Evolutionary conservation across 2,888 invertebrate species (phyloP).

Genomic region (Hemaris fuciformis): DNA sequence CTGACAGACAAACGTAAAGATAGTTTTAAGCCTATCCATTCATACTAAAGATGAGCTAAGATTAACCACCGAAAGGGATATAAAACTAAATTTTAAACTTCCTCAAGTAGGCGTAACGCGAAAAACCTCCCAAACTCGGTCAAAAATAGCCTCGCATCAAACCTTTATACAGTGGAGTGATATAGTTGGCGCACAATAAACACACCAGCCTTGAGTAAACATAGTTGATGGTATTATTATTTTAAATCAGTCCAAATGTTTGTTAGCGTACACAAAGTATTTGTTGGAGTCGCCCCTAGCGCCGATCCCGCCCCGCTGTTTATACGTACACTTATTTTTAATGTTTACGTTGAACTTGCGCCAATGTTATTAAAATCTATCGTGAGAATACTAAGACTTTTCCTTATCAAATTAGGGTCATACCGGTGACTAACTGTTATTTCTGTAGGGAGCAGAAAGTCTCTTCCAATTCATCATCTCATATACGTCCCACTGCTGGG

Average conservation of each 20-base stretch:
- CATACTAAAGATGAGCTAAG: too few species aligned
- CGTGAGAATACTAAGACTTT: constrained; percentile 12
- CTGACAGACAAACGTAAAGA: too few species aligned
- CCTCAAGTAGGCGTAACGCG: background rate
- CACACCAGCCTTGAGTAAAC: background rate
- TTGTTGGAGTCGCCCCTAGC: background rate
- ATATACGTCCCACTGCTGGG: too few species aligned
- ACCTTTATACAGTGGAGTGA: constrained; percentile 17
- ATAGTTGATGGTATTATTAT: constrained; percentile 1
- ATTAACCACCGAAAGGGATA: too few species aligned
- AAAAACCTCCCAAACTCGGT: constrained; percentile 18
- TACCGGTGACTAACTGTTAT: background rate
- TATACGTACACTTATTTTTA: constrained; percentile 24
- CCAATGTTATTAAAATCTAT: constrained; percentile 29
- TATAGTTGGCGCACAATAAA: background rate
- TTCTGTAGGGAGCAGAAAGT: too few species aligned
- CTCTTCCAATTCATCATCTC: too few species aligned
- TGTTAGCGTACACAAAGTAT: constrained; percentile 3
- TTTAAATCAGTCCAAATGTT: constrained; percentile 5
- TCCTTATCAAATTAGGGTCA: constrained; percentile 8
- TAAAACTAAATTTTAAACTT: too few species aligned
- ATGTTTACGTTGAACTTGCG: constrained; percentile 46
- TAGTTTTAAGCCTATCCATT: too few species aligned
- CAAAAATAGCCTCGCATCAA: background rate
- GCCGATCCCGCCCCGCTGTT: constrained; percentile 12